These are phyloP conservation scores for Podarcis lilfordi DNA, from an alignment of 2,797 vertebrate species.

Conservation along the genomic window DNA sequence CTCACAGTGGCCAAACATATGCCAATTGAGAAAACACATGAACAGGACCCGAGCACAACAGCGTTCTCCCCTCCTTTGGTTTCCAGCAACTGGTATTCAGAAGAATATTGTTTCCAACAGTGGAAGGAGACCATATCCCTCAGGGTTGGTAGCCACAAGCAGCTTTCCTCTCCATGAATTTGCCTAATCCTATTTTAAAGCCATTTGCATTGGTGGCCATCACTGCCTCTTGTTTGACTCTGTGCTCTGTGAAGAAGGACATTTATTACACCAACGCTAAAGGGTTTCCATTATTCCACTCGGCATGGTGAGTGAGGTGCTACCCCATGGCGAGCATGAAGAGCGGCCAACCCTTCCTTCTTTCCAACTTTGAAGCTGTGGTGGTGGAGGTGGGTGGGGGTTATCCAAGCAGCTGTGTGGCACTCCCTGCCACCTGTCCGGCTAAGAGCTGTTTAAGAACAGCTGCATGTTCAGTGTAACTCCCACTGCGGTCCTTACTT, in stretches of 20 bases:
- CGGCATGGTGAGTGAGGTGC: background rate
- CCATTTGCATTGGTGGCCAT: background rate
- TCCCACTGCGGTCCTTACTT: background rate
- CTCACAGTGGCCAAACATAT: background rate
- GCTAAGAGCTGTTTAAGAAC: too few relatives aligned
- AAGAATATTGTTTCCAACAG: background rate
- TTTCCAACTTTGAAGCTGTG: background rate
- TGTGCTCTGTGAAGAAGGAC: too few relatives aligned
- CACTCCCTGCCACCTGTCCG: background rate
- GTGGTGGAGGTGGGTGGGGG: too few relatives aligned
- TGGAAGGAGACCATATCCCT: too few relatives aligned
- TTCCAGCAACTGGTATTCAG: background rate
- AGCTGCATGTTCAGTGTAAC: too few relatives aligned
- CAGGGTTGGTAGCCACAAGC: too few relatives aligned
- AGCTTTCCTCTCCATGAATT: too few relatives aligned
- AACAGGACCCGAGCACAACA: background rate
- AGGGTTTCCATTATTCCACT: too few relatives aligned
- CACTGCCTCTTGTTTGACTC: background rate
- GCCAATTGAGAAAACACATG: background rate
- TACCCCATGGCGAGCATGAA: background rate
- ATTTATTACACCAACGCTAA: too few relatives aligned
- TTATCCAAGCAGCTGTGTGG: background rate
- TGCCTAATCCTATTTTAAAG: background rate
- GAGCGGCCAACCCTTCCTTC: background rate
- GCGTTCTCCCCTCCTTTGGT: background rate